Conservation (phyloP, 2,797 vertebrate genomes). For the Lacerta bilineata region DNA sequence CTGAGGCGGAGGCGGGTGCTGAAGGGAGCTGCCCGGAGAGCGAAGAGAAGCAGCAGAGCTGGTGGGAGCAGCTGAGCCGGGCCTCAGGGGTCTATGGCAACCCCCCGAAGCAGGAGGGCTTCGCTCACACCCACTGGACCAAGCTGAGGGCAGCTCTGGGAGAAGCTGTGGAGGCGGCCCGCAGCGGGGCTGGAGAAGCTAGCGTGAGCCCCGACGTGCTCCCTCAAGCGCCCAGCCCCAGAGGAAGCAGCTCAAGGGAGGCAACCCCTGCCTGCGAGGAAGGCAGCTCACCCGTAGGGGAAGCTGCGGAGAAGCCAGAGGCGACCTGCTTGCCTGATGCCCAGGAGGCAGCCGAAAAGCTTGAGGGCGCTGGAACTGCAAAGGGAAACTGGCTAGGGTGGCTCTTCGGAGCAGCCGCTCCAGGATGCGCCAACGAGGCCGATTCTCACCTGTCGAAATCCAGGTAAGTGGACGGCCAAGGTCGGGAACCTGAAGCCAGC, state of each 20-base stretch:
- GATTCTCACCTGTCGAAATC: constrained; percentile 55
- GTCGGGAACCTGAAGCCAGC: no score
- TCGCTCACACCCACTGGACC: constrained; percentile 69
- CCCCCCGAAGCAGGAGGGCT: constrained; percentile 63
- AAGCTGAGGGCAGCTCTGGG: constrained; percentile 39
- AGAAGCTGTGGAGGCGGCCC: constrained; percentile 15
- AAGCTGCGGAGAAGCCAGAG: not conserved
- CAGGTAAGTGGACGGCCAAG: constrained; percentile 54
- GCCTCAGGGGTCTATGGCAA: constrained; percentile 72
- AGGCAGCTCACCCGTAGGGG: fast-evolving
- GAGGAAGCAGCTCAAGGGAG: no score
- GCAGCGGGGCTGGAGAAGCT: fast-evolving
- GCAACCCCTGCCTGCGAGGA: fast-evolving
- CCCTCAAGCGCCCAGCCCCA: not conserved
- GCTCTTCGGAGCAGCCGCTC: constrained; percentile 66
- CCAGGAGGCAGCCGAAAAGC: constrained; percentile 25
- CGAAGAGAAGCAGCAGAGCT: constrained; percentile 40
- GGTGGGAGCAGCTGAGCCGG: constrained; percentile 81
- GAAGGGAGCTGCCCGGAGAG: not conserved
- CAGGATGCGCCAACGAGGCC: constrained; percentile 4
- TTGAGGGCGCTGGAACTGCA: fast-evolving
- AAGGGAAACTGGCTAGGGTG: constrained; percentile 64
- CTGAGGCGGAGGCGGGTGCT: fast-evolving
- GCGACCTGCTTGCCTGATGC: constrained; percentile 71
- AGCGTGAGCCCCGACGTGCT: fast-evolving